Evolutionary conservation across 2,888 invertebrate genomes (phyloP), one percentile per base, ranked within the genome.

Genomic region (Pandemis cinnamomeana): DNA sequence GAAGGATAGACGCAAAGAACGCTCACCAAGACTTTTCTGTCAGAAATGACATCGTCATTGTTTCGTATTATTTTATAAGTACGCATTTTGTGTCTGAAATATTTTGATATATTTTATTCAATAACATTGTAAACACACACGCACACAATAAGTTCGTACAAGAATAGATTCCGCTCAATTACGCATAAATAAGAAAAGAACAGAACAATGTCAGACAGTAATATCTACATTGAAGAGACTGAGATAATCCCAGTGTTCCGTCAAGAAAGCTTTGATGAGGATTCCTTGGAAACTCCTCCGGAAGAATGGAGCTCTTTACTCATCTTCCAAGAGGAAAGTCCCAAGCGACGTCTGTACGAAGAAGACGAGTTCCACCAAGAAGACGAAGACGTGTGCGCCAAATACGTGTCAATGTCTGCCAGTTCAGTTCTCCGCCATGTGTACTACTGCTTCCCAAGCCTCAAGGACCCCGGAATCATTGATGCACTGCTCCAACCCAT

Each of bases 231-330:
- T 20, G 75, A 76, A 48, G 79, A 78, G 53, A 58, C 42, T 5
- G 27, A 36, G 5, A 36, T 62, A 8, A 76, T 77, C 2, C 76
- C 80, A 20, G 73, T 80, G 46, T 48, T 83, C 20, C 77, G 78
- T 71, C 77, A 80, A 70, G 77, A 80, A 4, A 78, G 79, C 0
- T 75, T 80, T 11, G 80, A 85, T 2, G 83, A 80, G 11, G 88
- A 87, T 72, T 89, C 91, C 0, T 89, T 82, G 62, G 91, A 91
- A 0, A 85, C 86, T 20, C 89, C 90, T 0, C 87, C 84, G 80
- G 85, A 87, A 0, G 86, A 92, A 72, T 91, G 92, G 91, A 86
- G 92, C 6, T 92, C 93, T 0, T 77, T 91, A 4, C 60, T 88
- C 2, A 77, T 79, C 10, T 1, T 73, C 0, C 76, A 81, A 0